Evolutionary conservation across 2,797 vertebrate genomes (phyloP).

Genomic region (Parambassis ranga): DNA sequence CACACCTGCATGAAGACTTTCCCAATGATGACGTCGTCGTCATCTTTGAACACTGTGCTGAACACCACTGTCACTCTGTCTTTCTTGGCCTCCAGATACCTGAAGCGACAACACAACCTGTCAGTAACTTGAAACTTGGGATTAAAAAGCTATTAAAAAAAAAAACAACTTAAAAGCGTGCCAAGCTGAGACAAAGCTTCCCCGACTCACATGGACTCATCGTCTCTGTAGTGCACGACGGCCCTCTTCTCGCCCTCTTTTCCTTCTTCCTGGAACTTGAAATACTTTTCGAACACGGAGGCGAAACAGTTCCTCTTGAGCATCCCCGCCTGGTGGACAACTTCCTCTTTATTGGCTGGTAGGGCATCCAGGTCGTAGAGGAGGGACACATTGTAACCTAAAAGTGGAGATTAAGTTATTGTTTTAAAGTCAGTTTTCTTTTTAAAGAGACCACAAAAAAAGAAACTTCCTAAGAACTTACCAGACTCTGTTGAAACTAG

Average conservation of each 20-base stretch:
- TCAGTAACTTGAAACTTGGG: too few relatives aligned
- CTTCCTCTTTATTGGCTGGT: conserved; percentile 88
- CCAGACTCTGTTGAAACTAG: conserved; percentile 90
- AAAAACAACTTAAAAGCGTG: too few relatives aligned
- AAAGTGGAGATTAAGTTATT: too few relatives aligned
- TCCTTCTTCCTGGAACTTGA: conserved; percentile 97
- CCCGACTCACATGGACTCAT: conserved; percentile 93
- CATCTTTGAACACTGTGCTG: conserved; percentile 99
- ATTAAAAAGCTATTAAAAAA: too few relatives aligned
- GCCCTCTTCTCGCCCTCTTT: conserved; percentile 94
- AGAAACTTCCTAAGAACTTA: conserved; percentile 56
- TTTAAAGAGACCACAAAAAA: neutral
- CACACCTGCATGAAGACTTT: conserved; percentile 99
- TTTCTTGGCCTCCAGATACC: conserved; percentile 98
- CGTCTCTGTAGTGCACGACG: conserved; percentile 97
- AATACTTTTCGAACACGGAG: conserved; percentile 98
- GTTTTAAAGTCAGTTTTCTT: too few relatives aligned
- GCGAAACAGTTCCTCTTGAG: conserved; percentile 99
- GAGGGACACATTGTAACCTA: conserved; percentile 98
- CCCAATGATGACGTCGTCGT: conserved; percentile 96
- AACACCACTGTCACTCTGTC: conserved; percentile 98
- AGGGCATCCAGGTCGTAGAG: conserved; percentile 93
- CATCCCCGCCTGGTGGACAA: conserved; percentile 96
- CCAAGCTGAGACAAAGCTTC: too few relatives aligned
- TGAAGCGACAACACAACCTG: conserved; percentile 44